Evolutionary conservation across 2,888 invertebrate genomes (phyloP), one percentile per base, ranked within the genome.

Genomic region (Synergus umbraculus): DNA sequence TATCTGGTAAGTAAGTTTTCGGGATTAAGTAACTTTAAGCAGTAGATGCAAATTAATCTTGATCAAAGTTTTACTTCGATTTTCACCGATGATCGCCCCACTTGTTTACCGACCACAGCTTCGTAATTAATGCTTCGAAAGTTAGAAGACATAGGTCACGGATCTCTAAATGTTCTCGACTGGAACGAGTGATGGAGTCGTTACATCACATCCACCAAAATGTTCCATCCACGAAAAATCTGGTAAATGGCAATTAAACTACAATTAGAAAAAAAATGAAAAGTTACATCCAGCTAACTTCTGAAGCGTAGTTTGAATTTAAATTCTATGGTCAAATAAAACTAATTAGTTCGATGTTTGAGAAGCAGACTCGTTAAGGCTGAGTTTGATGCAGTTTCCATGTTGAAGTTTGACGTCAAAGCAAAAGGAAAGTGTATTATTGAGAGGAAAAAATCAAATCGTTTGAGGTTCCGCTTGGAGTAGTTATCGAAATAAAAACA

Each of bases 71-170:
- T 81, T 81, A 83, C 83, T 79, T 64, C 67, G 79, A 80, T 83
- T 82, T 81, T 80, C 76, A 73, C 82, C 83, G 83, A 82, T 84
- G 85, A 83, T 85, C 83, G 83, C 79, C 79, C 77, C 80, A 80
- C 84, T 83, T 82, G 85, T 85, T 84, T 82, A 85, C 82, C 82
- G 83, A 80, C 81, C 83, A 78, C 69, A 80, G 65, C 79, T 76
- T 66, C 79, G 82, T 85, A 85, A 86, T 87, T 87, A 85, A 85
- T 85, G 85, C 82, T 79, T 29, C 76, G 43, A 58, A 85, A 85
- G 67, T 85, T 86, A 78, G 79, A 67, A 77, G 79, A 76, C 76
- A 79, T 77, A 78, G 79, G 79, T 82, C 80, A 78, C 80, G 79
- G 78, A 82, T 83, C 81, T 82, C 81, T 63, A 82, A 73, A 73